Percentiles rank a stretch among this genome's conserved stretches.
Conservation (phyloP, 1,140 invertebrate genomes). For the Drosophila lacteicornis region DNA sequence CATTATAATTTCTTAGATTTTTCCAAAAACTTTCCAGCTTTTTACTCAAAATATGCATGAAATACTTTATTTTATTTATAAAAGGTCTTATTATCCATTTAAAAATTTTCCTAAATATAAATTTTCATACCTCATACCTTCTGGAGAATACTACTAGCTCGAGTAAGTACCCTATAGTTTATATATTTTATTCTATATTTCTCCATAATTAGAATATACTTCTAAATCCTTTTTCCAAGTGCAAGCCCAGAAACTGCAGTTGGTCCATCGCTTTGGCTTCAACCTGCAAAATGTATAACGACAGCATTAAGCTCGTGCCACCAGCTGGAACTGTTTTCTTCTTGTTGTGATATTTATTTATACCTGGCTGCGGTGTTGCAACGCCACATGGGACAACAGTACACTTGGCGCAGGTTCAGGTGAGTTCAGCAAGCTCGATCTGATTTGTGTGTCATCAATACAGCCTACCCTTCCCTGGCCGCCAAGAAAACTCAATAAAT, state of each 20-base stretch:
- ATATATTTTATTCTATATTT: too few species aligned
- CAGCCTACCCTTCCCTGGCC: not conserved
- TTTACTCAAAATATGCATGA: too few species aligned
- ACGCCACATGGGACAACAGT: slow-evolving; percentile 67
- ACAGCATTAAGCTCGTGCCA: slow-evolving; percentile 84
- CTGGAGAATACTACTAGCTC: too few species aligned
- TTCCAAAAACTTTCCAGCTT: too few species aligned
- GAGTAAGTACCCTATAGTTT: too few species aligned
- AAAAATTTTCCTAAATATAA: too few species aligned
- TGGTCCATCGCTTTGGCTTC: slow-evolving; percentile 51
- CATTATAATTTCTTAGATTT: too few species aligned
- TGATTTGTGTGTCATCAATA: slow-evolving; percentile 67
- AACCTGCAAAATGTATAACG: slow-evolving; percentile 83
- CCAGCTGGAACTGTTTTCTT: slow-evolving; percentile 64
- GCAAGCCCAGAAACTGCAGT: slow-evolving; percentile 10
- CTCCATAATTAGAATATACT: too few species aligned
- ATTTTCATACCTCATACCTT: too few species aligned
- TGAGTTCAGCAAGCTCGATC: slow-evolving; percentile 72
- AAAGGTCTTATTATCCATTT: too few species aligned
- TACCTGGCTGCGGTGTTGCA: slow-evolving; percentile 54
- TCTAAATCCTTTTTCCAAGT: not conserved
- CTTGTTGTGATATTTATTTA: slow-evolving; percentile 20
- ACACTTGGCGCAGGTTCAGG: slow-evolving; percentile 73
- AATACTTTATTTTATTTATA: too few species aligned
- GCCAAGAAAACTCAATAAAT: not conserved